Conservation (phyloP, 2,888 invertebrate genomes). For the Laspeyria flexula region DNA sequence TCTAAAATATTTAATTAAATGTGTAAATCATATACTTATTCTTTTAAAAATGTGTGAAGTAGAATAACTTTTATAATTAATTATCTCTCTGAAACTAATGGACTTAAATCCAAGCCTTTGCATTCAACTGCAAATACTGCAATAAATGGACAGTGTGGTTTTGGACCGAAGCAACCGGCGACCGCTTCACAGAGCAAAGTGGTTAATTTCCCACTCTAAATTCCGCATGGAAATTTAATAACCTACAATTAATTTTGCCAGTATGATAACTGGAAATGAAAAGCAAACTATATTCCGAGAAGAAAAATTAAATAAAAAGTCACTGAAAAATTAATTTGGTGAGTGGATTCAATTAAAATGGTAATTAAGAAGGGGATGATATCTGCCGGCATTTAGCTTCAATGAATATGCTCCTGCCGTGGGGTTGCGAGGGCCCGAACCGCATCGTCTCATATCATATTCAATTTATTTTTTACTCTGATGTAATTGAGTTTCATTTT, state of each 20-base stretch:
- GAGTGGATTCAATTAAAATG: constrained; percentile 66
- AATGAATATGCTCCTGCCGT: constrained; percentile 38
- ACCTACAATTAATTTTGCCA: constrained; percentile 12
- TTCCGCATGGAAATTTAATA: constrained; percentile 18
- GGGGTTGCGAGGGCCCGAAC: constrained; percentile 17
- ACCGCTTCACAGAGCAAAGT: not conserved
- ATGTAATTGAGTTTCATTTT: constrained; percentile 8
- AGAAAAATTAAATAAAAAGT: constrained; percentile 23
- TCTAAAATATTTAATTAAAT: too few species aligned
- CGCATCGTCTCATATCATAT: constrained; percentile 42
- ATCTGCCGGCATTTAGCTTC: constrained; percentile 43
- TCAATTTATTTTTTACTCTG: constrained; percentile 51
- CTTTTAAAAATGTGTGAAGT: too few species aligned
- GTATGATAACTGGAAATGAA: constrained; percentile 37
- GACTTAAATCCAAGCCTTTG: too few species aligned
- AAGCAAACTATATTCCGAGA: constrained; percentile 35
- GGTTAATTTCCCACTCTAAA: constrained; percentile 1
- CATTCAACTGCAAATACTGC: not conserved
- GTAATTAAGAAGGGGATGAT: constrained; percentile 56
- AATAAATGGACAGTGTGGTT: not conserved
- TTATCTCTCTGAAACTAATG: too few species aligned
- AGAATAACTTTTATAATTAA: too few species aligned
- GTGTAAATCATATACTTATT: too few species aligned
- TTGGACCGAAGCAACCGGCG: not conserved
- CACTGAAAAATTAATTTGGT: constrained; percentile 44